These are phyloP conservation scores for Actinemys pallida DNA, from an alignment of 2,113 vertebrate genomes.

Conservation along the genomic window DNA sequence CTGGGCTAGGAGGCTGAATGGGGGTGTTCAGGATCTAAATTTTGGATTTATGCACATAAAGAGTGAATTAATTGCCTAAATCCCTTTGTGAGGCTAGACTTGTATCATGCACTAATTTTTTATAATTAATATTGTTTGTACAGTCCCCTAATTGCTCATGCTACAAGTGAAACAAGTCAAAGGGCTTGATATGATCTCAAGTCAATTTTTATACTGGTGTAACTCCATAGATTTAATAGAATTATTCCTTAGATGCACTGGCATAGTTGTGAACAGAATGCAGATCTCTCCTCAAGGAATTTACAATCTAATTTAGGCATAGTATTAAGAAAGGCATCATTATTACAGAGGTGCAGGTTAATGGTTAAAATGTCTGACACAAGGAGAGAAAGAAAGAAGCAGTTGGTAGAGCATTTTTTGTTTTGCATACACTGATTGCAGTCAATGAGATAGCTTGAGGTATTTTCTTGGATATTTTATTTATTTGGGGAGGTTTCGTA, in stretches of 20 bases:
- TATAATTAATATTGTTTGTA: not conserved
- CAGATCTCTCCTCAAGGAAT: not conserved
- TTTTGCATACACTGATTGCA: not conserved
- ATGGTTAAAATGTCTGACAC: not conserved
- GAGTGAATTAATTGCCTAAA: not conserved
- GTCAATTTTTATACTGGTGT: not conserved
- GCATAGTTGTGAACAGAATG: not conserved
- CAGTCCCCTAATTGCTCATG: not conserved
- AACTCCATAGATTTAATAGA: not conserved
- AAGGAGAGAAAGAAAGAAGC: not conserved
- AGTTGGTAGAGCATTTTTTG: not conserved
- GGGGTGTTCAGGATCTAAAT: not conserved
- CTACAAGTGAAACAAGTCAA: not conserved
- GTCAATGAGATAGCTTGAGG: not conserved
- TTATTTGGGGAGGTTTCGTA: not conserved
- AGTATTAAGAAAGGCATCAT: not conserved
- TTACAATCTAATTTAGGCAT: not conserved
- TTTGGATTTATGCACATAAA: not conserved
- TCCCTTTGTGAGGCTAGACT: not conserved
- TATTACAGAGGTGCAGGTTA: not conserved
- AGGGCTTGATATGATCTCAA: not conserved
- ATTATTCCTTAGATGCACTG: not conserved
- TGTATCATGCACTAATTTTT: not conserved
- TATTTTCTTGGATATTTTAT: not conserved
- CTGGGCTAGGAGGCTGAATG: not conserved